Conservation (phyloP, 2,888 invertebrate species). For the Chironomus riparius region DNA sequence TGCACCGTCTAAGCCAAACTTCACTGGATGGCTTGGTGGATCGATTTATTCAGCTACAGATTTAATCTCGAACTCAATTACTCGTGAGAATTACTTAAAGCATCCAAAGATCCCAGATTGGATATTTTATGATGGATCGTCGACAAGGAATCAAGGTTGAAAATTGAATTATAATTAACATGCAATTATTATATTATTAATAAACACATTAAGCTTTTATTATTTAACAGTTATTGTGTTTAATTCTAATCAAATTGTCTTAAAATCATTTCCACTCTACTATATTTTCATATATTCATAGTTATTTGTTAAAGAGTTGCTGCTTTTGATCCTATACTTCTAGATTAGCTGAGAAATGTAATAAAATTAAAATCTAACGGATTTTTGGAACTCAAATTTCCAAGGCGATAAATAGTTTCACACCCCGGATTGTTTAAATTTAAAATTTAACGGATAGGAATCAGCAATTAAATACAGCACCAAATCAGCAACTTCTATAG, state of each 20-base stretch:
- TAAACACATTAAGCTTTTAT: conserved; percentile 18
- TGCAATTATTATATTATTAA: not conserved
- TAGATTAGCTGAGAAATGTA: no score
- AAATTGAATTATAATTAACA: not conserved
- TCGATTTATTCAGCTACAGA: conserved; percentile 71
- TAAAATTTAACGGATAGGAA: no score
- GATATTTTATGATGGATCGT: conserved; percentile 51
- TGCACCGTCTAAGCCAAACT: conserved; percentile 71
- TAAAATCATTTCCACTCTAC: not conserved
- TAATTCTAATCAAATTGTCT: conserved; percentile 7
- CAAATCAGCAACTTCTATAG: no score
- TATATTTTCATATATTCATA: not conserved
- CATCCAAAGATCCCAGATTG: conserved; percentile 71
- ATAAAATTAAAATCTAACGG: not conserved
- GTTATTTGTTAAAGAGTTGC: conserved; percentile 27
- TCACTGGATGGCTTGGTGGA: conserved; percentile 79
- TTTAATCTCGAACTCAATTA: conserved; percentile 57
- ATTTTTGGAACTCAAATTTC: conserved; percentile 33
- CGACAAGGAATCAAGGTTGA: conserved; percentile 36
- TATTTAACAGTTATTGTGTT: not conserved
- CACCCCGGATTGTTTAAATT: no score
- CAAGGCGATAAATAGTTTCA: no score
- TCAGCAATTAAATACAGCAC: no score
- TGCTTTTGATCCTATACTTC: no score
- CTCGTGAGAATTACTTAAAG: conserved; percentile 65